Conservation (phyloP, 2,888 invertebrate genomes). For the Halocaridina rubra region DNA sequence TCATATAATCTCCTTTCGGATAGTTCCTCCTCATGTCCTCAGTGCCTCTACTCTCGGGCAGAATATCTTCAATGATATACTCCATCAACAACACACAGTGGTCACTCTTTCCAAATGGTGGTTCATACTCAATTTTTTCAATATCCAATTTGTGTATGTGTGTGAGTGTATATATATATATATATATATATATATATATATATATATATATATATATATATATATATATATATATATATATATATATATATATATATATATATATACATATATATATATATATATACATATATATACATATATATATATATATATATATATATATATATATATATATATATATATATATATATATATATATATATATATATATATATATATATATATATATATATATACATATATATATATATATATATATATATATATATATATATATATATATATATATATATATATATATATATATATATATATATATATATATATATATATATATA, state of each 20-base stretch:
- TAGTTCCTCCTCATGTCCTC: too few relatives aligned
- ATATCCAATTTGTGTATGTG: neutral
- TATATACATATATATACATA: neutral
- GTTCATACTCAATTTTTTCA: too few relatives aligned
- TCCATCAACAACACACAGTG: too few relatives aligned
- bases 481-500: neutral
- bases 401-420: neutral
- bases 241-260: neutral
- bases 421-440: neutral
- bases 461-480: neutral
- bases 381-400: neutral
- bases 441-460: neutral
- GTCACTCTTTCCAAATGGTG: too few relatives aligned
- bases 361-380: neutral
- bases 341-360: neutral
- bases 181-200: neutral
- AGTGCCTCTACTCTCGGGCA: too few relatives aligned
- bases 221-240: neutral
- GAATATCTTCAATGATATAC: too few relatives aligned
- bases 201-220: neutral
- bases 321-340: neutral
- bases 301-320: neutral
- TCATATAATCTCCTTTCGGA: too few relatives aligned
- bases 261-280: neutral
- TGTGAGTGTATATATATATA: neutral